Percentiles rank a stretch among this genome's conserved stretches.
phyloP scores from a whole-genome alignment of 92 coral and sea anemone genomes.

The Epizoanthus rinbou region DNA sequence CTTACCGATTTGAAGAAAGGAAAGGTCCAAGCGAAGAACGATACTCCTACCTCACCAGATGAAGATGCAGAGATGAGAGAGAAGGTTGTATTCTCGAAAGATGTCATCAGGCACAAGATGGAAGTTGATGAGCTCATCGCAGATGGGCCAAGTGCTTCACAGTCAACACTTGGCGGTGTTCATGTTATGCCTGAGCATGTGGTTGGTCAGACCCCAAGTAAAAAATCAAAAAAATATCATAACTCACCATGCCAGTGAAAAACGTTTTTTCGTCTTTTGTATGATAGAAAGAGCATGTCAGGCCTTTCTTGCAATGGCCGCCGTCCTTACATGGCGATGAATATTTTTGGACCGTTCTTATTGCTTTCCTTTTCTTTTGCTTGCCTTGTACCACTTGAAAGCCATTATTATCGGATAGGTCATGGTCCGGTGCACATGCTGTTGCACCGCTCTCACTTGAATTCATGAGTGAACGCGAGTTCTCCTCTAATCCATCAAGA shows the following conservation, averaged over 20 bases:
- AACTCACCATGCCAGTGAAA: not conserved
- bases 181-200: constrained; percentile 82
- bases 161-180: constrained; percentile 56
- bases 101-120: constrained; percentile 51
- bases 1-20: constrained; percentile 77
- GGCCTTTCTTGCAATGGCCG: too few relatives aligned
- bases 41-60: not conserved
- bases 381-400: too few relatives aligned
- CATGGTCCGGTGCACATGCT: too few relatives aligned
- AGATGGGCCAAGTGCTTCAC: not conserved
- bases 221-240: constrained; percentile 26
- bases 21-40: constrained; percentile 32
- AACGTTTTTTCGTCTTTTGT: too few relatives aligned
- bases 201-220: constrained; percentile 65
- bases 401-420: too few relatives aligned
- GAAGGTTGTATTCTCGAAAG: constrained; percentile 61
- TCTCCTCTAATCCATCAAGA: too few relatives aligned
- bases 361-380: not conserved
- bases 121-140: constrained; percentile 31
- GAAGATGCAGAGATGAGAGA: constrained; percentile 17
- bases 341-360: too few relatives aligned
- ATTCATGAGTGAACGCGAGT: too few relatives aligned
- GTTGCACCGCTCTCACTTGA: too few relatives aligned
- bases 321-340: too few relatives aligned
- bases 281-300: too few relatives aligned